These are phyloP conservation scores for Orius insidiosus DNA, from an alignment of 1,140 invertebrate genomes.

Conservation along the genomic window DNA sequence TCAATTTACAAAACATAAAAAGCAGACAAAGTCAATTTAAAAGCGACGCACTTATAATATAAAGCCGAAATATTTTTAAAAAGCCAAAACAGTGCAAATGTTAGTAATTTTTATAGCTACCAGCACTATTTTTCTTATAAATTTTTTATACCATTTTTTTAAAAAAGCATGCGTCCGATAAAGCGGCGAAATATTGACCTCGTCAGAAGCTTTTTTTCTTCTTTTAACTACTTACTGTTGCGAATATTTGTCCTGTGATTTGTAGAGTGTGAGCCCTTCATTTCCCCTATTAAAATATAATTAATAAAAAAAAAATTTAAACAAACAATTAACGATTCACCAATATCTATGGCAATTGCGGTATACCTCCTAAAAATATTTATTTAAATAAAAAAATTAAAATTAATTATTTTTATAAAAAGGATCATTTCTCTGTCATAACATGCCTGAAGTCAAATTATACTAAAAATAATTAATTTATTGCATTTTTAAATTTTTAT, in stretches of 20 bases:
- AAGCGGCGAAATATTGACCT: too few species aligned
- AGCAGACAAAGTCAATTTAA: constrained; percentile 6
- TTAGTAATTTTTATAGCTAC: constrained; percentile 5
- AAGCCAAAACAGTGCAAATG: background rate
- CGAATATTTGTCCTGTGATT: constrained; percentile 27
- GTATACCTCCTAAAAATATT: background rate
- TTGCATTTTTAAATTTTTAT: background rate
- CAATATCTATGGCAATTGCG: constrained; percentile 4
- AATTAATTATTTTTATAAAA: constrained; percentile 5
- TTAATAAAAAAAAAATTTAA: too few species aligned
- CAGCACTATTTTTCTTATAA: too few species aligned
- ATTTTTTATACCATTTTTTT: too few species aligned
- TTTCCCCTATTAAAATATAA: constrained; percentile 27
- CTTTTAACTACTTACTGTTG: constrained; percentile 29
- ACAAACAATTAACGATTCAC: constrained; percentile 18
- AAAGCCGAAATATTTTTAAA: too few species aligned
- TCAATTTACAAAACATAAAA: constrained; percentile 12
- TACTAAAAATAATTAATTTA: too few species aligned
- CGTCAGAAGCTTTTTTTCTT: too few species aligned
- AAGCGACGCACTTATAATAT: too few species aligned
- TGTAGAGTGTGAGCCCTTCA: constrained; percentile 25
- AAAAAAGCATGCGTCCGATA: too few species aligned
- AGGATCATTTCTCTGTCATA: background rate
- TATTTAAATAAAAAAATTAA: background rate
- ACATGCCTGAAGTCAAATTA: too few species aligned